These are phyloP conservation scores for Lasiurus borealis DNA, from an alignment of 2,113 vertebrate species.

Conservation along the genomic window DNA sequence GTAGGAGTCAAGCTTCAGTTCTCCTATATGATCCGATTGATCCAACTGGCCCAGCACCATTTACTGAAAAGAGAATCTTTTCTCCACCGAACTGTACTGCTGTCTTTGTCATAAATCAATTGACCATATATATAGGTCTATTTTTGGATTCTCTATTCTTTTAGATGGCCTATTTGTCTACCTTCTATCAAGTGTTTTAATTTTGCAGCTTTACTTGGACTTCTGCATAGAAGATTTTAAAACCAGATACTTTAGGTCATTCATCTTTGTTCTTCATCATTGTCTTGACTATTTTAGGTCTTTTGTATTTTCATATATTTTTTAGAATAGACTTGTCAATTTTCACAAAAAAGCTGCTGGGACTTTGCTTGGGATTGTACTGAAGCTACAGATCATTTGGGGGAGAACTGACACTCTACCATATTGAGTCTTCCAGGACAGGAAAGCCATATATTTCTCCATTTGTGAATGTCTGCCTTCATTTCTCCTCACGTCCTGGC, in stretches of 20 bases:
- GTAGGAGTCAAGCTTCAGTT: not conserved
- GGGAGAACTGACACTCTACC: not conserved
- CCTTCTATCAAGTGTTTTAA: not conserved
- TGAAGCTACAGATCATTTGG: not conserved
- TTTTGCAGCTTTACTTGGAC: not conserved
- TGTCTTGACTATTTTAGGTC: not conserved
- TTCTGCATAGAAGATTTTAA: not conserved
- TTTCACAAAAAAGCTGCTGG: not conserved
- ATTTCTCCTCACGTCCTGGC: not conserved
- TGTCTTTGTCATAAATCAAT: not conserved
- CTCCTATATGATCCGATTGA: not conserved
- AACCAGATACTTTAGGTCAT: not conserved
- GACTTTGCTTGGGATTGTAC: not conserved
- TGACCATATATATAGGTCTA: not conserved
- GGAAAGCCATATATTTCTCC: not conserved
- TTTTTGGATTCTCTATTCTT: conserved; percentile 1
- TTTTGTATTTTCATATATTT: not conserved
- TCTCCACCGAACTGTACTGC: not conserved
- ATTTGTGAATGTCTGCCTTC: not conserved
- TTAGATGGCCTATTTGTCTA: not conserved
- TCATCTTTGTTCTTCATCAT: not conserved
- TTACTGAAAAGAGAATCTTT: not conserved
- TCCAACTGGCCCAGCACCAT: not conserved
- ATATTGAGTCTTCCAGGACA: not conserved
- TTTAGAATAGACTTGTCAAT: not conserved